Evolutionary conservation across 2,888 invertebrate species (phyloP).

Genomic region (Volucella zonaria): DNA sequence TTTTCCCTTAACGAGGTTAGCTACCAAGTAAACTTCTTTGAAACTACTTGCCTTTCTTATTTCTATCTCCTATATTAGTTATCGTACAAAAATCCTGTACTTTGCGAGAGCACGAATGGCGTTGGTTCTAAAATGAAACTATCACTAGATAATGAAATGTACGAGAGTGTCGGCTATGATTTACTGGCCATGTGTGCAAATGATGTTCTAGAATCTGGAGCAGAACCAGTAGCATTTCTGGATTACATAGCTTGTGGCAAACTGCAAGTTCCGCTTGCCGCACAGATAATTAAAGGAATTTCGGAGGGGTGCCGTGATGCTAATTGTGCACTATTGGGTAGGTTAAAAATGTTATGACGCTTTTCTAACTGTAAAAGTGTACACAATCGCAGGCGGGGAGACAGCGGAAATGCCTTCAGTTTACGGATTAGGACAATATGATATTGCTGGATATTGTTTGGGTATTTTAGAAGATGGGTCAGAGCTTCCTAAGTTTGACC

Average conservation of each 20-base stretch:
- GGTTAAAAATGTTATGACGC: background rate
- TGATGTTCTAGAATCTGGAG: constrained; percentile 96
- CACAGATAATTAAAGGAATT: constrained; percentile 92
- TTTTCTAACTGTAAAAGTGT: background rate
- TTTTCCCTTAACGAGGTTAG: constrained; percentile 90
- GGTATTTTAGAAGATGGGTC: constrained; percentile 92
- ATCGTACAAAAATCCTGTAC: constrained; percentile 89
- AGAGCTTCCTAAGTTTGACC: constrained; percentile 87
- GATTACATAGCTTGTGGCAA: constrained; percentile 98
- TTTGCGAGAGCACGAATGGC: constrained; percentile 97
- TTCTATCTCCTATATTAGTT: constrained; percentile 71
- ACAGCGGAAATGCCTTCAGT: constrained; percentile 99
- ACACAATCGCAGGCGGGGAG: constrained; percentile 87
- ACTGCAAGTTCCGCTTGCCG: constrained; percentile 90
- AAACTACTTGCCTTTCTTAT: background rate
- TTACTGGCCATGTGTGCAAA: constrained; percentile 99
- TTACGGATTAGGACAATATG: constrained; percentile 94
- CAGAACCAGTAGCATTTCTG: constrained; percentile 96
- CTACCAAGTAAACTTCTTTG: background rate
- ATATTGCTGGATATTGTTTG: constrained; percentile 97
- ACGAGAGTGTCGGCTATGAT: constrained; percentile 95
- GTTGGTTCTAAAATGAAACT: constrained; percentile 98
- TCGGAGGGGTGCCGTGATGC: constrained; percentile 93
- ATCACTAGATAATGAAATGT: constrained; percentile 90
- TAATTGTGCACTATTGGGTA: constrained; percentile 94